Evolutionary conservation across 2,113 vertebrate species (phyloP), one percentile per base, ranked within the genome.

Genomic region (Seriola aureovittata): DNA sequence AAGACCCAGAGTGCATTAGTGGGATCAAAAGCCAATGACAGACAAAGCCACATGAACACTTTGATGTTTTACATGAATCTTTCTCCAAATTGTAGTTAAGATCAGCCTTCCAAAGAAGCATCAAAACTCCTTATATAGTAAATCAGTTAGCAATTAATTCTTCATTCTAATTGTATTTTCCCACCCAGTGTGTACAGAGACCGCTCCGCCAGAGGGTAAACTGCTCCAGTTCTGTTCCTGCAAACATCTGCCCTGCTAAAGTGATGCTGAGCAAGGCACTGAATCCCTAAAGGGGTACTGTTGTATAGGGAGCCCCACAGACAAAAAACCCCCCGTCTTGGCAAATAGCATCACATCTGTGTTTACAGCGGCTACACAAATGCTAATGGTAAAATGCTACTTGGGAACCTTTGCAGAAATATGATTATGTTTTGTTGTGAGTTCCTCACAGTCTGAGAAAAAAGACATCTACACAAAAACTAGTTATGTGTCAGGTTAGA

Each of bases 1-100:
- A 85, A 79, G 86, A 83, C 88, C 74, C 74, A 3, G 69, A 75
- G 76, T 79, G 85, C 85, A 83, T 82, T 87, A 80, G 70, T 59
- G 52, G 64, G 63, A 72, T 84, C 77, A 85, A 83, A 85, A 81
- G 78, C 78, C 59, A 78, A 75, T 75, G 81, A 88, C 71, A 80
- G 74, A 83, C 65, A 80, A 85, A 82, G 21, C 73, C 77, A 19
- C 70, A 40, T 16, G 19, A 23, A 71, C 16, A 50, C 55, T 76
- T 75, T 85, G 54, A 76, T 29, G 58, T 4, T 23, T 13, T 29
- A 21, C 36, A 34, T 36, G 8, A 70, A 54, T 55, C 6, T 44
- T 66, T 64, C 76, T 69, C 38, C 32, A 29, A 68, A 19, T 57
- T 23, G 52, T 32, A 60, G n/a, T 48, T 23, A 34, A 19, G 34